phyloP scores from a whole-genome alignment of 2,797 vertebrate genomes.

The Smutsia temminckii region DNA sequence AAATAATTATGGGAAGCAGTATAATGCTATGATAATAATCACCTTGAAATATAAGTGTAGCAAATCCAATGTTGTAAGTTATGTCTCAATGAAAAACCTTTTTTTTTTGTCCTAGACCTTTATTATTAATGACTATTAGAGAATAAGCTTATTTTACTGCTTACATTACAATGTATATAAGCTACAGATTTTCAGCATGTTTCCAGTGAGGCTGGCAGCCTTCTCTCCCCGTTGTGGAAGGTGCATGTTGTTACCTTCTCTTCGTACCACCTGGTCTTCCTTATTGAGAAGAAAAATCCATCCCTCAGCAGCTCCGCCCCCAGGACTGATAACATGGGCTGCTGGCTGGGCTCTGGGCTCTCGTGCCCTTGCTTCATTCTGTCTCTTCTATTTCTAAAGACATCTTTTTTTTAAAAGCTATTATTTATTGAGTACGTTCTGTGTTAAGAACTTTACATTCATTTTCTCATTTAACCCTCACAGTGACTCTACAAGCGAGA shows the following conservation, averaged over 20 bases:
- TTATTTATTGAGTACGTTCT: not conserved
- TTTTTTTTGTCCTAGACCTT: not conserved
- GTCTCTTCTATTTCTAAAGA: not conserved
- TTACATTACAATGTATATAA: not conserved
- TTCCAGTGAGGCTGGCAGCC: not conserved
- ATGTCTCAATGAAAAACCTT: not conserved
- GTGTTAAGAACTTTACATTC: constrained; percentile 36
- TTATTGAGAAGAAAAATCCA: not conserved
- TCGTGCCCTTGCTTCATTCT: not conserved
- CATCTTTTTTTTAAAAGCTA: not conserved
- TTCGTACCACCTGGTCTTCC: not conserved
- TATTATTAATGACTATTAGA: not conserved
- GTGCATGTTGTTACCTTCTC: not conserved
- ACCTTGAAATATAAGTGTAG: not conserved
- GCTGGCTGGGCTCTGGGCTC: not conserved
- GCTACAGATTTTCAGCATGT: not conserved
- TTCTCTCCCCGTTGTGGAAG: not conserved
- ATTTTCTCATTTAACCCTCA: not conserved
- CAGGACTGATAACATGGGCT: not conserved
- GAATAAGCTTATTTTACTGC: not conserved
- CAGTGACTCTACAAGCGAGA: not conserved
- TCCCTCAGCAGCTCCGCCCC: not conserved
- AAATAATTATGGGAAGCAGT: not conserved
- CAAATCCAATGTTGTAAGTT: not conserved
- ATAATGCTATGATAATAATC: not conserved